Percentiles rank a stretch among this genome's conserved stretches.
phyloP scores from a whole-genome alignment of 2,888 invertebrate species.

The Eristalinus sepulchralis region DNA sequence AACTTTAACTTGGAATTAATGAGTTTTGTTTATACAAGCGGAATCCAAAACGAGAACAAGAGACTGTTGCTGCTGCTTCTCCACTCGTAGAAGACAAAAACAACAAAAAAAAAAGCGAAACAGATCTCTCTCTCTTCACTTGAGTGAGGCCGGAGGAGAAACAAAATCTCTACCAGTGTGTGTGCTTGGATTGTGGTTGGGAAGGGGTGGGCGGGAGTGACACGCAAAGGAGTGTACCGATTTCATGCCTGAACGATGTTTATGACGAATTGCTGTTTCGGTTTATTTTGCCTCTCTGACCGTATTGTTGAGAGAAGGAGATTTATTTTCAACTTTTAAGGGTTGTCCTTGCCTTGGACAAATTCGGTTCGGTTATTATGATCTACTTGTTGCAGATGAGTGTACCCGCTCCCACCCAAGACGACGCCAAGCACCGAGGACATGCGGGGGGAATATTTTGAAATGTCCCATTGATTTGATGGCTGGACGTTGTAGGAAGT shows the following conservation, averaged over 20 bases:
- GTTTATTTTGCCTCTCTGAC: conserved; percentile 25
- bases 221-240: conserved; percentile 34
- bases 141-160: neutral
- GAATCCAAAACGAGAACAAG: conserved; percentile 25
- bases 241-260: conserved; percentile 64
- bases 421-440: neutral
- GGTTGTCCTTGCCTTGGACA: neutral
- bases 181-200: too few species aligned
- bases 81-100: neutral
- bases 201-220: conserved; percentile 5
- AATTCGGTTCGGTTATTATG: conserved; percentile 25
- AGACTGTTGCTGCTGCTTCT: conserved; percentile 50
- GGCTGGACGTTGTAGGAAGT: neutral
- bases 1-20: conserved; percentile 58
- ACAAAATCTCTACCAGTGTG: conserved; percentile 7
- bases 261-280: conserved; percentile 63
- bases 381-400: conserved; percentile 30
- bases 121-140: neutral
- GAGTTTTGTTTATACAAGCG: conserved; percentile 52
- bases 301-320: conserved; percentile 14
- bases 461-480: conserved; percentile 24
- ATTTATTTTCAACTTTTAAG: conserved; percentile 34
- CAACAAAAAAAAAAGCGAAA: too few species aligned
- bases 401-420: neutral
- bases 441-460: conserved; percentile 12